Evolutionary conservation across 2,113 vertebrate species (phyloP).

Genomic region (Apaloderma vittatum): DNA sequence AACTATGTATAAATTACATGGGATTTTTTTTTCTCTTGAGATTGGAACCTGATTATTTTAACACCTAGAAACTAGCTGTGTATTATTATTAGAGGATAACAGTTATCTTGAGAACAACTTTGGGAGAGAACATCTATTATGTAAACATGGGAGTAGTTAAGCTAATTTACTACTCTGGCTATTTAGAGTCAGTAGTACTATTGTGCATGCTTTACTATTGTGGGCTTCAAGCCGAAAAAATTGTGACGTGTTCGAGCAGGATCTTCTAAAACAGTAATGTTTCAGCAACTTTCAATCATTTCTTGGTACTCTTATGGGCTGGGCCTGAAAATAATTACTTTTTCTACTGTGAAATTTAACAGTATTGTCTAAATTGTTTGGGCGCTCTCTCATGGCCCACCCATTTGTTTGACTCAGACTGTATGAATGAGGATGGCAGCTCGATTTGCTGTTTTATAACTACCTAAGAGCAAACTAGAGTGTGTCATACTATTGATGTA

Average conservation of each 20-base stretch:
- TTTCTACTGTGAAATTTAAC: conserved; percentile 9
- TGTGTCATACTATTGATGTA: not conserved
- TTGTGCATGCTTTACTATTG: not conserved
- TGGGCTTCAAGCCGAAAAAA: not conserved
- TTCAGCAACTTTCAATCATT: not conserved
- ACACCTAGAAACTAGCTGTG: not conserved
- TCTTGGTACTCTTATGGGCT: not conserved
- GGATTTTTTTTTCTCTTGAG: not conserved
- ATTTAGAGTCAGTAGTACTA: not conserved
- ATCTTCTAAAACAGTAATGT: not conserved
- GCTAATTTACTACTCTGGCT: not conserved
- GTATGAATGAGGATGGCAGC: not conserved
- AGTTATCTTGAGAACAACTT: not conserved
- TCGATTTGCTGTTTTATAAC: conserved; percentile 53
- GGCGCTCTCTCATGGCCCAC: not conserved
- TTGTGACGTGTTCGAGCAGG: not conserved
- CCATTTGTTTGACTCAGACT: conserved; percentile 5
- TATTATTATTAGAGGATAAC: not conserved
- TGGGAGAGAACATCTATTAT: not conserved
- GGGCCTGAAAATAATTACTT: conserved; percentile 25
- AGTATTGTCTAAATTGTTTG: not conserved
- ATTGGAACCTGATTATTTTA: not conserved
- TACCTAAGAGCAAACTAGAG: not conserved
- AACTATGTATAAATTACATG: not conserved
- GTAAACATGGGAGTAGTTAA: not conserved